phyloP scores from a whole-genome alignment of 2,113 vertebrate genomes.

The Thamnaconus septentrionalis region DNA sequence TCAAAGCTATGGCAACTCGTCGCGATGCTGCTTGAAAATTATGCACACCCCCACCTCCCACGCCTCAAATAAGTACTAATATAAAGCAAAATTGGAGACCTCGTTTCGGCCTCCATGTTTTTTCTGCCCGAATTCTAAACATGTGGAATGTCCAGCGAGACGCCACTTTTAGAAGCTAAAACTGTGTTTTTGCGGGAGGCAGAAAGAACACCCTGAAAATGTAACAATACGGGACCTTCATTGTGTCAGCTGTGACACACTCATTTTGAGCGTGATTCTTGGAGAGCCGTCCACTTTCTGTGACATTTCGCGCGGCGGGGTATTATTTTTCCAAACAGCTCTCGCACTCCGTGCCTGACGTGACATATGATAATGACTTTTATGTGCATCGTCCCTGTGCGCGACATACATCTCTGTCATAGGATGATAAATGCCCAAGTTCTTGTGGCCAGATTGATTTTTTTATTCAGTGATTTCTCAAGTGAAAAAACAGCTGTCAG shows the following conservation, averaged over 20 bases:
- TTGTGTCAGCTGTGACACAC: slow-evolving; percentile 5
- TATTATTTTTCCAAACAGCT: no score
- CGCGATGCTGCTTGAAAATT: slow-evolving; percentile 37
- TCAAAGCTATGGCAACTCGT: slow-evolving; percentile 33
- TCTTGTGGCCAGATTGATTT: slow-evolving; percentile 47
- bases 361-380: slow-evolving; percentile 66
- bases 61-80: slow-evolving; percentile 17
- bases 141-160: no score
- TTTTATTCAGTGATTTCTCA: slow-evolving; percentile 54
- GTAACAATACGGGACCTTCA: no score
- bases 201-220: no score
- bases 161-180: no score
- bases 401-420: slow-evolving; percentile 61
- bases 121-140: no score
- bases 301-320: slow-evolving; percentile 27
- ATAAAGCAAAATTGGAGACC: no score
- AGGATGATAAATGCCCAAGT: slow-evolving; percentile 51
- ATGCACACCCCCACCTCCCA: background rate
- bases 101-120: no score
- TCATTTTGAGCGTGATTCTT: slow-evolving; percentile 44
- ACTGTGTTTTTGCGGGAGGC: no score
- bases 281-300: slow-evolving; percentile 1
- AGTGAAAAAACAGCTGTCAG: slow-evolving; percentile 40
- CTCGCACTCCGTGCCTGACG: slow-evolving; percentile 25
- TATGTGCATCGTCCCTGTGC: slow-evolving; percentile 46